Conservation (phyloP, 2,797 vertebrate genomes). For the Gymnothorax reevesii region DNA sequence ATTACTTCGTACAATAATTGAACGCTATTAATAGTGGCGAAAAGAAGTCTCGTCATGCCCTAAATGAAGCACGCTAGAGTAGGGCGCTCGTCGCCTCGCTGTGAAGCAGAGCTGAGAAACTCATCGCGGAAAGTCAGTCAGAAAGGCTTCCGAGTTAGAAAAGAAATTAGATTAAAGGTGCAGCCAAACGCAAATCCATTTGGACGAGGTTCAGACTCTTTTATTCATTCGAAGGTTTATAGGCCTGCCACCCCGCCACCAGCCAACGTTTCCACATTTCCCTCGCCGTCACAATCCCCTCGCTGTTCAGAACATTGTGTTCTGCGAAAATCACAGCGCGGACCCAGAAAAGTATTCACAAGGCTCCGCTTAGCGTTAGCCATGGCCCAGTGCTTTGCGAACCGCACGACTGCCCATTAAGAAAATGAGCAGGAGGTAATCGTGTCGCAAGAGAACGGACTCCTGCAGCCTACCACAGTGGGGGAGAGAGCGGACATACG, state of each 20-base stretch:
- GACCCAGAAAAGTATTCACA: background rate
- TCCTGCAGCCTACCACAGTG: background rate
- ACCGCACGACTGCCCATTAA: conserved; percentile 1
- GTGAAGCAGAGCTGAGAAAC: background rate
- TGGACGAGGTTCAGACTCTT: background rate
- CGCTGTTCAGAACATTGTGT: background rate
- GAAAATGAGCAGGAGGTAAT: conserved; percentile 4
- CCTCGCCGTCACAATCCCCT: background rate
- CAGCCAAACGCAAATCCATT: background rate
- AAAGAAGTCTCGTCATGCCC: background rate
- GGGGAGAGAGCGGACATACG: background rate
- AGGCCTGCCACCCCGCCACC: background rate
- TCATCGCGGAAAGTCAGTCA: background rate
- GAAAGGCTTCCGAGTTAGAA: background rate
- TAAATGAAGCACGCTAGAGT: background rate
- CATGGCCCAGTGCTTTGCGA: background rate
- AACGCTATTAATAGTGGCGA: background rate
- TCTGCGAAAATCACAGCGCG: background rate
- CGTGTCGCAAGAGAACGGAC: background rate
- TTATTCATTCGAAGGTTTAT: background rate
- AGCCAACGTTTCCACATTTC: background rate
- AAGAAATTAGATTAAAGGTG: background rate
- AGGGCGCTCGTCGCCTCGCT: too few relatives aligned
- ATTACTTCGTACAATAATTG: background rate
- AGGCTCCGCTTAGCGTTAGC: background rate